Evolutionary conservation across 2,888 invertebrate species (phyloP).

Genomic region (Fragum fragum): DNA sequence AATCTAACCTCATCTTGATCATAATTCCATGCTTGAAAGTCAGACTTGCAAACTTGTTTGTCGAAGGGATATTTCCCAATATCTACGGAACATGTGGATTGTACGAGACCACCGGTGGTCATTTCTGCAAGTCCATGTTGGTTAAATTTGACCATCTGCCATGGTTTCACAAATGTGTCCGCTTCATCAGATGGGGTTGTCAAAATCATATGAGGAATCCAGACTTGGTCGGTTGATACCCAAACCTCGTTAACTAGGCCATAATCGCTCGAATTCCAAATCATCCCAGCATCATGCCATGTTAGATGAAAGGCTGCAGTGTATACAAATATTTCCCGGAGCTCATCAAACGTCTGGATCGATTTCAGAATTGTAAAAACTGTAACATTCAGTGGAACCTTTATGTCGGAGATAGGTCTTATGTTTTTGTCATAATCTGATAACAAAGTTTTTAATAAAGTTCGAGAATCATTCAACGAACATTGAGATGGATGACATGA

Average conservation of each 20-base stretch:
- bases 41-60: slow-evolving; percentile 41
- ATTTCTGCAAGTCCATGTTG: slow-evolving; percentile 9
- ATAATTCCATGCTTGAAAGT: slow-evolving; percentile 38
- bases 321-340: slow-evolving; percentile 11
- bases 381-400: neutral
- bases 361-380: neutral
- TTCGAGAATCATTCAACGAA: neutral
- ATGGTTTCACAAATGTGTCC: slow-evolving; percentile 8
- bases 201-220: slow-evolving; percentile 52
- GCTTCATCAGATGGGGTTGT: slow-evolving; percentile 26
- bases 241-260: neutral
- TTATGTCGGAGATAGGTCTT: slow-evolving; percentile 15
- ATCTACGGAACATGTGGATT: slow-evolving; percentile 43
- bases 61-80: slow-evolving; percentile 51
- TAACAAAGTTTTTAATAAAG: neutral
- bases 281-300: slow-evolving; percentile 8
- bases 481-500: no score
- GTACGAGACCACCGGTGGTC: slow-evolving; percentile 33
- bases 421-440: slow-evolving; percentile 21
- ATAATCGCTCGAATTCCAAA: slow-evolving; percentile 4
- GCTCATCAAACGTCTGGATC: slow-evolving; percentile 29
- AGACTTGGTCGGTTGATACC: slow-evolving; percentile 19
- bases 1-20: slow-evolving; percentile 33
- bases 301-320: neutral
- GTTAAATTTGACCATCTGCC: slow-evolving; percentile 27